Base-by-base conservation (phyloP, 2,888 invertebrate genomes). In the Nymphalis urticae region DNA sequence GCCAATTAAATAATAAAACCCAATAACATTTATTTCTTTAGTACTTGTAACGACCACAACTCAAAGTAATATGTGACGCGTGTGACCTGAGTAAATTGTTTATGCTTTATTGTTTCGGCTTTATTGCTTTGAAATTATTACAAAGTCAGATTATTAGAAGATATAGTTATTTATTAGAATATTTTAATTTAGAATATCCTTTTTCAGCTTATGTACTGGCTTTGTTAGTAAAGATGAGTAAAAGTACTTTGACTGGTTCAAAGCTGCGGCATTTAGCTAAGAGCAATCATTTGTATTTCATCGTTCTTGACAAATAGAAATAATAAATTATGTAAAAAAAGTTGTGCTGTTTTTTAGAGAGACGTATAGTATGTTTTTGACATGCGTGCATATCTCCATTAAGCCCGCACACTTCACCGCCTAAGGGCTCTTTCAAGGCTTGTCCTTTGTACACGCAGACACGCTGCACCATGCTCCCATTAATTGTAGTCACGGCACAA, bases 31-130 rank as follows among this genome's bases (percentile, higher is more conserved):
- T 75, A 77, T 70, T 70, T 54, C 73, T 64, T 73, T 72, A 73
- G 50, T 73, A 13, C 1, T 32, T 42, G 73, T 67, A 72, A 66
- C 73, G 67, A 72, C 74, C 73, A 73, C 74, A 68, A 68, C 74
- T 70, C 70, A 72, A 63, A 66, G 72, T 72, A 65, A 74, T 68
- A 70, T 70, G 58, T 67, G 67, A 66, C 69, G 73, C 72, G 73
- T 76, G 78, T 79, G 78, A 80, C 79, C 80, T 51, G 48, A 59
- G 63, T 62, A 60, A 70, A 68, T 68, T 68, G 65, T 72, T 72
- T 70, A 70, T 62, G 58, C 66, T 66, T 70, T 69, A 65, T 51
- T 68, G 48, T 68, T 66, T 61, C 61, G 63, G 61, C 63, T 71
- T 71, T 69, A 69, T 64, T 68, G 63, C 63, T 69, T 60, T 65